These are phyloP conservation scores for Mobula birostris DNA, from an alignment of 2,113 vertebrate genomes.

Conservation along the genomic window DNA sequence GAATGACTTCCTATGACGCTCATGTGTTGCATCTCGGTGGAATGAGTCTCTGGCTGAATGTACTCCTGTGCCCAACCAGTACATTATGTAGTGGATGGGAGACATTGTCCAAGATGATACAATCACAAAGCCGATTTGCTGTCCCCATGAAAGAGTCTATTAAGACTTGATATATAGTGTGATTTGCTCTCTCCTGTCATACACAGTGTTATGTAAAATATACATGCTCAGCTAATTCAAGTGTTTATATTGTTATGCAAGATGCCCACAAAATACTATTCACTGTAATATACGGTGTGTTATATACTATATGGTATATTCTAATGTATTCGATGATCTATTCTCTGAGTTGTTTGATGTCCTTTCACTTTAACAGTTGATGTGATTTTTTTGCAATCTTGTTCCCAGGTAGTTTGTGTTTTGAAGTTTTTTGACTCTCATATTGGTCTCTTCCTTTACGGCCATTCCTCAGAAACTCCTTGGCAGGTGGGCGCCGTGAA, in stretches of 20 bases:
- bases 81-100: no score
- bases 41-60: no score
- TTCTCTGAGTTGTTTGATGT: background rate
- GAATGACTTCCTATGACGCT: no score
- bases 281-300: background rate
- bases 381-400: background rate
- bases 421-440: background rate
- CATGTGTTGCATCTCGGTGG: no score
- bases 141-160: no score
- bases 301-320: background rate
- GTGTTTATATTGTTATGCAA: no score
- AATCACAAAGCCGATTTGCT: background rate
- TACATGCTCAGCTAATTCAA: background rate
- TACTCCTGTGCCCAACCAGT: no score
- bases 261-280: no score
- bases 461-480: background rate
- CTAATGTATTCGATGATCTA: background rate
- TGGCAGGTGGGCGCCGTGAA: background rate
- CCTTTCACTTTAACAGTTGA: background rate
- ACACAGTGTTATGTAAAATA: background rate
- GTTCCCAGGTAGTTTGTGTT: background rate
- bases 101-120: background rate
- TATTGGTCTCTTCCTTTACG: background rate
- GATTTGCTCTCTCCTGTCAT: background rate
- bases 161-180: background rate